Conservation (phyloP, 2,797 vertebrate species). For the Acropternis orthonyx region DNA sequence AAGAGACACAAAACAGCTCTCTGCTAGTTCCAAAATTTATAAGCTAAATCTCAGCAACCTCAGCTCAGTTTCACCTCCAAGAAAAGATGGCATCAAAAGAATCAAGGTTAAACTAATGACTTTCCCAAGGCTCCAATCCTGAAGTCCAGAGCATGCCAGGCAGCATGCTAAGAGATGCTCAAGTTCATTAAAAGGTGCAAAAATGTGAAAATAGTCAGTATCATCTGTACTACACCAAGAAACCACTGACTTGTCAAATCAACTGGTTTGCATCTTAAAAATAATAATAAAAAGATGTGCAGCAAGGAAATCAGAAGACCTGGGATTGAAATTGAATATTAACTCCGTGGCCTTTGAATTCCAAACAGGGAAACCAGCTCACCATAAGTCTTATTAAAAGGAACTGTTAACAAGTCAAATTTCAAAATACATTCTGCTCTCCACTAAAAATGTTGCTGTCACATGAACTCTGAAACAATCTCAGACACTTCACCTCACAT, state of each 20-base stretch:
- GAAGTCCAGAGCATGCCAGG: neutral
- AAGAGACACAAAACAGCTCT: conserved; percentile 27
- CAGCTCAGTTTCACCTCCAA: neutral
- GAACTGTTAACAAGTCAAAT: neutral
- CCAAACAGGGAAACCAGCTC: neutral
- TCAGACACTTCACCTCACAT: neutral
- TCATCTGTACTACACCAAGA: neutral
- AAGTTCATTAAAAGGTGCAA: neutral
- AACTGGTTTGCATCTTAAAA: neutral
- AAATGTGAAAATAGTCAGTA: neutral
- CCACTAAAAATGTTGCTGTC: neutral
- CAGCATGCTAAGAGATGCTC: neutral
- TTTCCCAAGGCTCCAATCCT: neutral
- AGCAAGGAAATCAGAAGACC: neutral
- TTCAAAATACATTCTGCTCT: neutral
- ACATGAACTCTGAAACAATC: neutral
- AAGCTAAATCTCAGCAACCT: conserved; percentile 11
- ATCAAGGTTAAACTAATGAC: neutral
- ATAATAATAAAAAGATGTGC: neutral
- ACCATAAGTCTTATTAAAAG: neutral
- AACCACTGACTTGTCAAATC: neutral
- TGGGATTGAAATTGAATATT: neutral
- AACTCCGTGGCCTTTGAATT: neutral
- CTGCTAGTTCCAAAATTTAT: conserved; percentile 25
- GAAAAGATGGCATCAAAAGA: neutral